phyloP scores from a whole-genome alignment of 1,140 invertebrate genomes.

The Anadara kagoshimensis region DNA sequence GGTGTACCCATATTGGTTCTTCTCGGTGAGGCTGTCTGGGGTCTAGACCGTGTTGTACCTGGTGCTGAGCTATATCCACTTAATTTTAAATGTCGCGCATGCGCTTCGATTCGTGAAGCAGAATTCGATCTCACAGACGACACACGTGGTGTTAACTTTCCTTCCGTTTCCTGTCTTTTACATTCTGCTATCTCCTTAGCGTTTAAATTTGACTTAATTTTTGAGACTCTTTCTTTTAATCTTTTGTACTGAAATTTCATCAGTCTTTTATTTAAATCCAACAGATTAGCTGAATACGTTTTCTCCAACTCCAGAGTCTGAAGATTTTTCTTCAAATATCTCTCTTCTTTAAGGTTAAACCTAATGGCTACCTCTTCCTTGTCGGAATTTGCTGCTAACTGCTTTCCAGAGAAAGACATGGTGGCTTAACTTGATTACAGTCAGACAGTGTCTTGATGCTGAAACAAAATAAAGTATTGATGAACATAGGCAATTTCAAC shows the following conservation, averaged over 20 bases:
- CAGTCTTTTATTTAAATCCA: slow-evolving; percentile 50
- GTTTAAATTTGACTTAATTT: slow-evolving; percentile 52
- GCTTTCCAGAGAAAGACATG: slow-evolving; percentile 11
- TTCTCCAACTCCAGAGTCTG: slow-evolving; percentile 51
- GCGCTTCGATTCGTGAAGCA: slow-evolving; percentile 52
- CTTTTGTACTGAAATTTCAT: slow-evolving; percentile 51
- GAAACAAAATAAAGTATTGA: no score
- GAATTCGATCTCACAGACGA: slow-evolving; percentile 27
- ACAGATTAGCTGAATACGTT: slow-evolving; percentile 49
- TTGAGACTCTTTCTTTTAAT: slow-evolving; percentile 54
- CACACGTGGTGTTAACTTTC: slow-evolving; percentile 40
- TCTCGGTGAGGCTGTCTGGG: no score
- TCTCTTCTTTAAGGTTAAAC: slow-evolving; percentile 58
- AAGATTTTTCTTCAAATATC: slow-evolving; percentile 54
- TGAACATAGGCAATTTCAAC: no score
- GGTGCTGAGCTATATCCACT: slow-evolving; percentile 4
- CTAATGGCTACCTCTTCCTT: slow-evolving; percentile 52
- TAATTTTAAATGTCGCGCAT: slow-evolving; percentile 37
- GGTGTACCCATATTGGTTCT: no score
- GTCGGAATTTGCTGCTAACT: neutral
- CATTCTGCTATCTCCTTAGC: slow-evolving; percentile 51
- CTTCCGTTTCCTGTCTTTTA: slow-evolving; percentile 40
- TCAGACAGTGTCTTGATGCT: neutral
- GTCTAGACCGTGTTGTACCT: no score
- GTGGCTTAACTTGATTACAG: neutral